phyloP scores from a whole-genome alignment of 2,113 vertebrate species.

The Callithrix jacchus region DNA sequence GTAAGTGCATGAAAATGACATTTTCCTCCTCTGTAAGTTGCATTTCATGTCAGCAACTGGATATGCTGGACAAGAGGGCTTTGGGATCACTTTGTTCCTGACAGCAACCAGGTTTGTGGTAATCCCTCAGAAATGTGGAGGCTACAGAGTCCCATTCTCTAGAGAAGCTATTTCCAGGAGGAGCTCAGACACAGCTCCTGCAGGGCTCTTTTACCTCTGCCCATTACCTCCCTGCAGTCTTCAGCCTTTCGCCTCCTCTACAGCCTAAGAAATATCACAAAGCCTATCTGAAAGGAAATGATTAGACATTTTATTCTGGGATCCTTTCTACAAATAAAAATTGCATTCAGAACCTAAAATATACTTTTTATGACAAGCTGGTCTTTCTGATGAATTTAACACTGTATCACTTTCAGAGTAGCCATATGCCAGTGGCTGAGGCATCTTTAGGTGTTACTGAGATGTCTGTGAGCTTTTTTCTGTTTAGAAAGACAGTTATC shows the following conservation, averaged over 20 bases:
- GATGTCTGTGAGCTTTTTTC: neutral
- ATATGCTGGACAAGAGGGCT: neutral
- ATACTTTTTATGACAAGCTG: neutral
- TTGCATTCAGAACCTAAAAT: neutral
- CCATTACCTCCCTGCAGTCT: neutral
- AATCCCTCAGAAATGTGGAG: neutral
- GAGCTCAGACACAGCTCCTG: neutral
- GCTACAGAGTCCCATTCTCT: neutral
- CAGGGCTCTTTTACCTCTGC: no score
- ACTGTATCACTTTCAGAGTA: neutral
- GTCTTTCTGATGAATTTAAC: neutral
- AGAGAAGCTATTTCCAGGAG: neutral
- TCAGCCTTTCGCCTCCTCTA: neutral
- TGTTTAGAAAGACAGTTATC: neutral
- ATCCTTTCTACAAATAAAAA: constrained; percentile 24
- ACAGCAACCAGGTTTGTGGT: neutral
- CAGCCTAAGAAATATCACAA: neutral
- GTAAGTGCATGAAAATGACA: neutral
- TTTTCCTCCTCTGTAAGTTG: constrained; percentile 19
- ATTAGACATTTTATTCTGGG: neutral
- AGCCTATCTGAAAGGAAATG: neutral
- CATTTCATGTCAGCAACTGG: neutral
- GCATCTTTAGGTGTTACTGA: neutral
- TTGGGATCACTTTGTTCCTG: neutral
- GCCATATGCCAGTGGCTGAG: neutral